Conservation (phyloP, 2,113 vertebrate genomes). For the Zootoca vivipara region DNA sequence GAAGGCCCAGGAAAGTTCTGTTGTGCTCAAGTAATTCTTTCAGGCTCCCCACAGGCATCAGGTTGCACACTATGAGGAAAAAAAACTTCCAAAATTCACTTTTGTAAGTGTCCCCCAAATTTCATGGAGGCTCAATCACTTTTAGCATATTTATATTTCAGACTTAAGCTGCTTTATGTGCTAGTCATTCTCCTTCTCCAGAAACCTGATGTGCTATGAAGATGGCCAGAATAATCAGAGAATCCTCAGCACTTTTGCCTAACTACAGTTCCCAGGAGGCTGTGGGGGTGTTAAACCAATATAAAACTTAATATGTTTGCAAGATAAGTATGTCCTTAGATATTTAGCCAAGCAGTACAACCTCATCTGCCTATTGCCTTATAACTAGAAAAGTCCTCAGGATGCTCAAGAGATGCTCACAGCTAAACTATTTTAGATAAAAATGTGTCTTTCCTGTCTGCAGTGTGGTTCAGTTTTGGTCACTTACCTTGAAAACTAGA, state of each 20-base stretch:
- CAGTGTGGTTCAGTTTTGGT: neutral
- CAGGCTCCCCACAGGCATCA: too few relatives aligned
- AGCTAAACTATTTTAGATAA: neutral
- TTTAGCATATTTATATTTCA: neutral
- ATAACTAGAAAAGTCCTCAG: neutral
- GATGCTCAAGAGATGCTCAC: neutral
- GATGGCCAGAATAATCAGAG: too few relatives aligned
- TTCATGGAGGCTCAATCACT: neutral
- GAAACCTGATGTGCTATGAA: neutral
- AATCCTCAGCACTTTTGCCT: neutral
- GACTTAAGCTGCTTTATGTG: neutral
- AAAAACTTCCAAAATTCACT: too few relatives aligned
- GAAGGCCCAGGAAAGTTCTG: too few relatives aligned
- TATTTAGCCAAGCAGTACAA: neutral
- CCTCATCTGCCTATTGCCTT: neutral
- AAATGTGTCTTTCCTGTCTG: neutral
- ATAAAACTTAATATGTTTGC: neutral
- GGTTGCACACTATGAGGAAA: too few relatives aligned
- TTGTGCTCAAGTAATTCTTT: too few relatives aligned
- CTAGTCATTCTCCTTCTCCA: neutral
- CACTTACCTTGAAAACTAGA: conserved; percentile 28
- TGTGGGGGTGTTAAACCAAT: neutral
- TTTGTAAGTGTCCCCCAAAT: neutral
- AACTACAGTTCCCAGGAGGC: too few relatives aligned
- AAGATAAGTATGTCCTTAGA: neutral